Percentiles rank a stretch among this genome's conserved stretches.
These are phyloP conservation scores for Eupsittula cactorum DNA, from an alignment of 2,113 vertebrate genomes.

Conservation along the genomic window DNA sequence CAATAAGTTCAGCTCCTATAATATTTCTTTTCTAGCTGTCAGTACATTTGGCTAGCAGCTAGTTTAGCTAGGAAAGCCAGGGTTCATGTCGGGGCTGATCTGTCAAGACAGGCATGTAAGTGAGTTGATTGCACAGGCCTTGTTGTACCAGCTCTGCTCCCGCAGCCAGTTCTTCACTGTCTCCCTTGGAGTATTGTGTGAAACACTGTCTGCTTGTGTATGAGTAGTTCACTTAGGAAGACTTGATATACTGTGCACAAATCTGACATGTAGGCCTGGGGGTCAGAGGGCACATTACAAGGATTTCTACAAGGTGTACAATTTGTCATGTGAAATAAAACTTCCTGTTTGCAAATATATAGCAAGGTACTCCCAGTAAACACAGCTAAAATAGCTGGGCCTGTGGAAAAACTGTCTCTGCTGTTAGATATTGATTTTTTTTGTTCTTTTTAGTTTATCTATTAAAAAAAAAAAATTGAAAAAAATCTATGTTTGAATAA, in stretches of 20 bases:
- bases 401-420: neutral
- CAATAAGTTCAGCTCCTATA: neutral
- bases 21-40: neutral
- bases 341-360: neutral
- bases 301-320: constrained; percentile 33
- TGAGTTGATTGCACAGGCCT: neutral
- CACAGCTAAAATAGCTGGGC: neutral
- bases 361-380: neutral
- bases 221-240: neutral
- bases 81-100: neutral
- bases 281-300: neutral
- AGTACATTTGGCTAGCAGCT: neutral
- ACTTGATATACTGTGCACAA: neutral
- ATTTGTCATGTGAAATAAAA: neutral
- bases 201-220: neutral
- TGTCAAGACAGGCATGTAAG: constrained; percentile 30
- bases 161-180: neutral
- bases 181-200: neutral
- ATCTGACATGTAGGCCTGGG: neutral
- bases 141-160: constrained; percentile 5
- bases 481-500: neutral
- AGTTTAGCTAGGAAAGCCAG: neutral
- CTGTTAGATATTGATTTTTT: neutral
- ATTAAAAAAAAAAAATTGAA: neutral
- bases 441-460: neutral